Base-by-base conservation (phyloP, 2,888 invertebrate genomes). In the Reticulitermes lucifugus region DNA sequence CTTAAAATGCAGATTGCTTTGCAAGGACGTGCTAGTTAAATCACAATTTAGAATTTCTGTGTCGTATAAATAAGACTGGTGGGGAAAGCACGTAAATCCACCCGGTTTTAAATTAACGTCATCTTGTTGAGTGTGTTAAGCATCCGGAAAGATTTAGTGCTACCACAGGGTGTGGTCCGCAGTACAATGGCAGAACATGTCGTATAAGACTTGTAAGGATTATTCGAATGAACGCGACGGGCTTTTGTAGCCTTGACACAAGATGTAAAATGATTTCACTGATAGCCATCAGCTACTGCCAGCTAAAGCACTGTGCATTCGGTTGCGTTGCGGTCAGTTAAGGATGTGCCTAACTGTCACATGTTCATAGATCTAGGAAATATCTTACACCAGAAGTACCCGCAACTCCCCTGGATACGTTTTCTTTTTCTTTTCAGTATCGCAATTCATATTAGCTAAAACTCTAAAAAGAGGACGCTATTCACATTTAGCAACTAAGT, bases 281-380 rank as follows among this genome's bases (percentile, higher is more conserved):
- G 77, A 77, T 77, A 77, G 21, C 22, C 51, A 77, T 77, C 77
- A n/a, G 77, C 77, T 77, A 77, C 77, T 51, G 77, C 22, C 77
- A 77, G n/a, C 41, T 65, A 25, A 35, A 65, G 65, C 25, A 65
- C 25, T 4, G 65, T 25, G 65, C 77, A 41, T 41, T 65, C 65
- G n/a, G 1, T 4, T 18, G 12, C 46, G 18, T 55, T 12, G 55
- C n/a, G n/a, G 12, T 65, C 5, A n/a, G 6, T 65, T 73, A 73
- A 73, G 73, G 73, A 9, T 35, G 14, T 6, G 21, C 73, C 41
- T 41, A 7, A 21, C 73, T 14, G 73, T 41, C 65, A 18, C 0
- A 9, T 2, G 2, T 51, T 55, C 55, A 18, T 12, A 55, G 55
- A 18, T 18, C 14, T 5, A 14, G 55, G 18, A 55, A 55, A 46